Percentiles rank a stretch among this genome's conserved stretches.
Evolutionary conservation across 2,797 vertebrate species (phyloP).

Genomic region (Clarias pachynema): DNA sequence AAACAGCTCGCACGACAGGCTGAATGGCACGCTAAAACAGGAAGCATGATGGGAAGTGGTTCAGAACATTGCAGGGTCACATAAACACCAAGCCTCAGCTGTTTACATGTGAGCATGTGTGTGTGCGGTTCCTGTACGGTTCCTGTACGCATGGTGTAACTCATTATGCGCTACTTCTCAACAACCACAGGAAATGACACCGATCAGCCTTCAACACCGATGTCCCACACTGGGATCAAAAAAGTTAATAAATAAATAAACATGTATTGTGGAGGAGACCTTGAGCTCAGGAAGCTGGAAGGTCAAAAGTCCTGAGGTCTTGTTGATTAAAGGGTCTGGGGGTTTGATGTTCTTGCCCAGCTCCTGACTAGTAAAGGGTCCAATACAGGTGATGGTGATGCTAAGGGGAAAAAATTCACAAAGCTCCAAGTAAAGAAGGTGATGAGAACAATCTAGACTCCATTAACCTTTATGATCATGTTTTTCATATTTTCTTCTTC

Average conservation of each 20-base stretch:
- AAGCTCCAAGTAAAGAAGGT: not conserved
- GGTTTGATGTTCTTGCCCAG: not conserved
- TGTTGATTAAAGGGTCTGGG: not conserved
- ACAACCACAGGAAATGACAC: not conserved
- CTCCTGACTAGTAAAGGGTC: not conserved
- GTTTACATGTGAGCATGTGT: conserved; percentile 2
- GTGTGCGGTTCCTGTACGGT: not conserved
- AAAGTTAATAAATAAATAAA: not conserved
- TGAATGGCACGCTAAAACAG: not conserved
- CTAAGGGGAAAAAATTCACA: no score
- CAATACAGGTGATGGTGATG: not conserved
- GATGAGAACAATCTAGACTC: no score
- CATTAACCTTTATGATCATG: not conserved
- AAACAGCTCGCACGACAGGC: not conserved
- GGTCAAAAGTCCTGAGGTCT: not conserved
- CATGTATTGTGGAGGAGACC: not conserved
- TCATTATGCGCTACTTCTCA: conserved; percentile 9
- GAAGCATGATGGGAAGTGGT: conserved; percentile 22
- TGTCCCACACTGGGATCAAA: not conserved
- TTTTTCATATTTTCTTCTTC: not conserved
- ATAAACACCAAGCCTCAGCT: conserved; percentile 1
- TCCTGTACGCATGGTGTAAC: not conserved
- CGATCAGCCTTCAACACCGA: not conserved
- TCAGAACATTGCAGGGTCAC: not conserved
- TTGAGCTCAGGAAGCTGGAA: not conserved